Evolutionary conservation across 2,888 invertebrate genomes (phyloP).

Genomic region (Athalia rosae): DNA sequence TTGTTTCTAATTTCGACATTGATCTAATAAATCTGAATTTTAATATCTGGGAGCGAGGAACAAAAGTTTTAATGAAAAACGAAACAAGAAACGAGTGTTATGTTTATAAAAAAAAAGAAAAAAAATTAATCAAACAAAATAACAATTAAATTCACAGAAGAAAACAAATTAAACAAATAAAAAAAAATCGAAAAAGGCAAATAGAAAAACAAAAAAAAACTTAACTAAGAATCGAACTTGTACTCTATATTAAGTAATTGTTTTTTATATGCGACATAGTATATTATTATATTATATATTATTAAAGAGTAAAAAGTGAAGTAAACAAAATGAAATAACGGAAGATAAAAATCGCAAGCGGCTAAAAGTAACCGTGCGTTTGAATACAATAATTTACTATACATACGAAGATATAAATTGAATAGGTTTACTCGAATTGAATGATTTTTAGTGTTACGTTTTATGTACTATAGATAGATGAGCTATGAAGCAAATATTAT

Average conservation of each 20-base stretch:
- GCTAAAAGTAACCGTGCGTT: conserved; percentile 63
- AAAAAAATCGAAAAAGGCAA: conserved; percentile 46
- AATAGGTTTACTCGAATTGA: conserved; percentile 62
- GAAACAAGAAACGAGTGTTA: conserved; percentile 55
- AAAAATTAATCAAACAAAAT: conserved; percentile 46
- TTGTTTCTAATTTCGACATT: not conserved
- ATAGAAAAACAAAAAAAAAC: conserved; percentile 57
- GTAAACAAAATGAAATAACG: conserved; percentile 35
- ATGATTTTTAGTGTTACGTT: conserved; percentile 67
- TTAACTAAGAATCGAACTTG: conserved; percentile 68
- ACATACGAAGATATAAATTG: conserved; percentile 58
- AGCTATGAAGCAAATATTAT: conserved; percentile 27
- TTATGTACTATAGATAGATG: conserved; percentile 66
- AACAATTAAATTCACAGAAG: conserved; percentile 48
- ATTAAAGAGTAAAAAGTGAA: conserved; percentile 56
- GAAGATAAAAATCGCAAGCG: conserved; percentile 60
- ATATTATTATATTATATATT: conserved; percentile 68
- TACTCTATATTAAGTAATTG: conserved; percentile 71
- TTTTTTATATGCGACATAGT: conserved; percentile 72
- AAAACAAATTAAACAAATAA: conserved; percentile 48
- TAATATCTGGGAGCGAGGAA: conserved; percentile 56
- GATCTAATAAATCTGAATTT: not conserved
- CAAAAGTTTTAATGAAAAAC: conserved; percentile 47
- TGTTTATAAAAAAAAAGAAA: conserved; percentile 55
- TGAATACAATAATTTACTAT: conserved; percentile 65